A percentile compares a stretch with the other conserved stretches of the same genome.
These are phyloP conservation scores for Phrynosoma platyrhinos DNA, from an alignment of 2,113 vertebrate species.

Conservation along the genomic window DNA sequence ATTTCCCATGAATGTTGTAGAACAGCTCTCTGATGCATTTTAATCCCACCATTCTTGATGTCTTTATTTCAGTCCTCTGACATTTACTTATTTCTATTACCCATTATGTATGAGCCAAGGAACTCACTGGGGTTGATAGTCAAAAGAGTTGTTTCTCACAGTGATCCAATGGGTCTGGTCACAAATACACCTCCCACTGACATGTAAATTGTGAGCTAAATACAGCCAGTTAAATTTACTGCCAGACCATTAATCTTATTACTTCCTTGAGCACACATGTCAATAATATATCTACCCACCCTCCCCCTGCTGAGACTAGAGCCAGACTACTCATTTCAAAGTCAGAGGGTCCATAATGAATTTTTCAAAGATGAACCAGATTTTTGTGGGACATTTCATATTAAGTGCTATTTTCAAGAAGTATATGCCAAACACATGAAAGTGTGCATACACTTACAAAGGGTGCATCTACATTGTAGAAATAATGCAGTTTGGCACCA, in stretches of 20 bases:
- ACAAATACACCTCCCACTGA: slow-evolving; percentile 54
- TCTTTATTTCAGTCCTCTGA: slow-evolving; percentile 35
- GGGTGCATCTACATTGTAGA: too few species aligned
- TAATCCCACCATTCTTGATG: slow-evolving; percentile 12
- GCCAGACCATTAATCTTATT: slow-evolving; percentile 25
- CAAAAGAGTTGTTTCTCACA: slow-evolving; percentile 59
- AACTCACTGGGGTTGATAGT: slow-evolving; percentile 35
- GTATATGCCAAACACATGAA: too few species aligned
- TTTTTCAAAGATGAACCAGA: background rate
- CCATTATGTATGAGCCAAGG: slow-evolving; percentile 39
- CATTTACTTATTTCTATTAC: slow-evolving; percentile 38
- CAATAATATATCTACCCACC: slow-evolving; percentile 19
- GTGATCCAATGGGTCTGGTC: slow-evolving; percentile 46
- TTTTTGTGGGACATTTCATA: background rate
- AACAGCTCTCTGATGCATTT: slow-evolving; percentile 38
- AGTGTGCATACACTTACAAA: background rate
- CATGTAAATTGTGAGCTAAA: slow-evolving; percentile 57
- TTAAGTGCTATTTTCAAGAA: background rate
- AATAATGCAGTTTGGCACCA: too few species aligned
- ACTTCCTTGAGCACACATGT: slow-evolving; percentile 45
- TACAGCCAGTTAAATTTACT: slow-evolving; percentile 48
- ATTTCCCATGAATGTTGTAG: slow-evolving; percentile 45
- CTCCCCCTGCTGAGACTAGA: background rate
- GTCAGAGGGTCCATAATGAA: background rate
- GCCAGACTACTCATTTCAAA: background rate